Conservation (phyloP, 1,140 invertebrate species). For the Sitophilus oryzae region DNA sequence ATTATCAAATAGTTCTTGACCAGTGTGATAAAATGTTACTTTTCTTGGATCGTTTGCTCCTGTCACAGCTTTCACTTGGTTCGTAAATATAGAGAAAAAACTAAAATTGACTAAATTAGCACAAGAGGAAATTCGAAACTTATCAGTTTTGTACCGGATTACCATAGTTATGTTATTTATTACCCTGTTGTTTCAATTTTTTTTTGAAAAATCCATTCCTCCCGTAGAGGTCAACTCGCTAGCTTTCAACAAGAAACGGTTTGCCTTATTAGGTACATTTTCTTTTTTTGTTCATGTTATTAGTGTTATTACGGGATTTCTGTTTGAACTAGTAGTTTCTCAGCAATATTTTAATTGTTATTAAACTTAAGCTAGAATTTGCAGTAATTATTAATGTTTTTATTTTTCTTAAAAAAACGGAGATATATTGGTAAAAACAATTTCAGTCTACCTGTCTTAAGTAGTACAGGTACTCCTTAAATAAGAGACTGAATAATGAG, state of each 20-base stretch:
- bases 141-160: constrained; percentile 10
- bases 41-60: constrained; percentile 32
- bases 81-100: constrained; percentile 36
- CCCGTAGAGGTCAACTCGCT: constrained; percentile 33
- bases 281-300: constrained; percentile 19
- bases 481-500: constrained; percentile 20
- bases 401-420: too few species aligned
- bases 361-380: neutral
- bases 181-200: neutral
- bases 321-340: constrained; percentile 1
- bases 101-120: constrained; percentile 29
- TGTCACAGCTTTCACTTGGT: constrained; percentile 38
- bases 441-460: constrained; percentile 8
- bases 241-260: constrained; percentile 28
- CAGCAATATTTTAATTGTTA: neutral
- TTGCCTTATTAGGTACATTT: constrained; percentile 38
- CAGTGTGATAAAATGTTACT: constrained; percentile 8
- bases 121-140: constrained; percentile 20
- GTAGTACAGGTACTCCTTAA: constrained; percentile 17
- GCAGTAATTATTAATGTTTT: constrained; percentile 3
- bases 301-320: constrained; percentile 10
- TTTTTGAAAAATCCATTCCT: constrained; percentile 7
- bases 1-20: constrained; percentile 9
- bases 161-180: constrained; percentile 5
- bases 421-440: too few species aligned